These are phyloP conservation scores for Streptopelia turtur DNA, from an alignment of 2,797 vertebrate species.

Conservation along the genomic window DNA sequence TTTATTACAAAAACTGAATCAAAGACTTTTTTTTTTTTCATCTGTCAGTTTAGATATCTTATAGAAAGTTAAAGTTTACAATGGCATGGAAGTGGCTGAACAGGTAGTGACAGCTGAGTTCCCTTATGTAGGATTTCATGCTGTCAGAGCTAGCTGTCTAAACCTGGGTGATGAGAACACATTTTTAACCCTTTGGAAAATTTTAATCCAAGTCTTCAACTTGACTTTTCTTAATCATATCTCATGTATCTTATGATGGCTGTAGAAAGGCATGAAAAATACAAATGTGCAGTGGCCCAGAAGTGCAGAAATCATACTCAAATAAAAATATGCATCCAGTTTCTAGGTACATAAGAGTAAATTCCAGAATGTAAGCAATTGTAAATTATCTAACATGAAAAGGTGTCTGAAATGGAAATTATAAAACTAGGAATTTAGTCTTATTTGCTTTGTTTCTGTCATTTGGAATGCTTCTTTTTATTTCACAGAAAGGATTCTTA, in stretches of 20 bases:
- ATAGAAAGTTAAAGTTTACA: constrained; percentile 39
- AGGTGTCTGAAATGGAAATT: neutral
- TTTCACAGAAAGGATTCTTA: neutral
- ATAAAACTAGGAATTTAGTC: neutral
- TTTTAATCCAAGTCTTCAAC: constrained; percentile 13
- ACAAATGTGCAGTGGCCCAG: neutral
- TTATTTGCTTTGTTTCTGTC: neutral
- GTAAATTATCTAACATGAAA: constrained; percentile 24
- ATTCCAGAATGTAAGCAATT: neutral
- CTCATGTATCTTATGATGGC: neutral
- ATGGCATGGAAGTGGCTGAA: constrained; percentile 1
- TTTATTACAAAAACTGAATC: constrained; percentile 44
- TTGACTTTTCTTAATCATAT: constrained; percentile 27
- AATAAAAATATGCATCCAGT: neutral
- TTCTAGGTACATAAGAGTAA: neutral
- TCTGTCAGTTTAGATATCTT: constrained; percentile 43
- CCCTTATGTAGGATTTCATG: constrained; percentile 25
- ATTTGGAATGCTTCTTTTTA: neutral
- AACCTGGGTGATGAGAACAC: neutral
- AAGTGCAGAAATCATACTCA: constrained; percentile 2
- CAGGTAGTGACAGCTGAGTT: constrained; percentile 59
- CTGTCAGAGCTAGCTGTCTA: constrained; percentile 47
- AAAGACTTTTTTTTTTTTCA: neutral
- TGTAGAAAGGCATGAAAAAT: constrained; percentile 22
- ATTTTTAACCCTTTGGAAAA: constrained; percentile 47